Percentiles rank a stretch among this genome's conserved stretches.
phyloP scores from a whole-genome alignment of 2,888 invertebrate species.

The Mystacides longicornis region DNA sequence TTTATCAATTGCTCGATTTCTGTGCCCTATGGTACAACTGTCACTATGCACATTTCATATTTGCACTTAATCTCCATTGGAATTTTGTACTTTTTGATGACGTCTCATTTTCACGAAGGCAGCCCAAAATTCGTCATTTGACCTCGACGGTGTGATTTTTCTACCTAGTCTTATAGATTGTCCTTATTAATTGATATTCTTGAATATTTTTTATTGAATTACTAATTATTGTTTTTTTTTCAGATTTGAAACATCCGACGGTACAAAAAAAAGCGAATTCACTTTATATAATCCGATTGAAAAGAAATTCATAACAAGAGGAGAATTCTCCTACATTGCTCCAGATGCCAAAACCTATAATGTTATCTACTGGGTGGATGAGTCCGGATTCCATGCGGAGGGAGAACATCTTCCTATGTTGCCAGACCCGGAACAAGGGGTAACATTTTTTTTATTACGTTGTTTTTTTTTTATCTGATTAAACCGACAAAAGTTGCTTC shows the following conservation, averaged over 20 bases:
- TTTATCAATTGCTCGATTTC: no score
- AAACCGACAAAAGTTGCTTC: no score
- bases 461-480: no score
- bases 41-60: no score
- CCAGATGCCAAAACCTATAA: slow-evolving; percentile 45
- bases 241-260: slow-evolving; percentile 48
- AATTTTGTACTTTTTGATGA: no score
- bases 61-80: no score
- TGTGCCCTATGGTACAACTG: no score
- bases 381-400: slow-evolving; percentile 48
- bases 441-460: no score
- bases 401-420: slow-evolving; percentile 50
- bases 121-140: no score
- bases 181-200: no score
- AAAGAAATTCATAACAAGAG: slow-evolving; percentile 43
- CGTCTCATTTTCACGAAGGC: no score
- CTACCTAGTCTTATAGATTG: not conserved
- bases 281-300: slow-evolving; percentile 47
- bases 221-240: not conserved
- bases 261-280: slow-evolving; percentile 43
- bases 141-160: not conserved
- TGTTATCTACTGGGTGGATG: slow-evolving; percentile 46
- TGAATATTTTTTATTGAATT: not conserved
- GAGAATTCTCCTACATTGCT: slow-evolving; percentile 44
- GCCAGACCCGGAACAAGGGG: no score